Evolutionary conservation across 2,113 vertebrate genomes (phyloP).

Genomic region (Leucosticte australis): DNA sequence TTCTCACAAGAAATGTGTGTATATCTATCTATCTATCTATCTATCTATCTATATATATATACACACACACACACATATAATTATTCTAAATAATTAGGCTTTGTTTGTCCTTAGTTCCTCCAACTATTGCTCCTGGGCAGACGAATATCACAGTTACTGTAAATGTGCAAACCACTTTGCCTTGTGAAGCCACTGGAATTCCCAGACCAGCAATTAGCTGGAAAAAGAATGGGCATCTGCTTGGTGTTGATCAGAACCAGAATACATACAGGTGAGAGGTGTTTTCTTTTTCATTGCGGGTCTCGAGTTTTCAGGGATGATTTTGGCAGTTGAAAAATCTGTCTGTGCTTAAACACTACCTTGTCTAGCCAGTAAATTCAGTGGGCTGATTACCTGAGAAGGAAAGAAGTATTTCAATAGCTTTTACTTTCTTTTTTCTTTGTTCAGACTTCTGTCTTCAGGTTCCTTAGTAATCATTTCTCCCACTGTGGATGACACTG

Average conservation of each 20-base stretch:
- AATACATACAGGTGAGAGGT: slow-evolving; percentile 89
- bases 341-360: neutral
- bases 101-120: slow-evolving; percentile 79
- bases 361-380: neutral
- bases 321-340: neutral
- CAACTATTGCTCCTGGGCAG: slow-evolving; percentile 78
- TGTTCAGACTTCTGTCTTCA: slow-evolving; percentile 87
- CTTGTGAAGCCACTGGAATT: slow-evolving; percentile 90
- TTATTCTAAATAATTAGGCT: neutral
- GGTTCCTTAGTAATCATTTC: slow-evolving; percentile 93
- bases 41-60: fast-evolving
- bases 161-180: slow-evolving; percentile 90
- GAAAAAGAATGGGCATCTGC: slow-evolving; percentile 83
- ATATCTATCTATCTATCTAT: no score
- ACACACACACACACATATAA: no score
- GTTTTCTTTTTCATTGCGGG: neutral
- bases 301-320: neutral
- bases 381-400: neutral
- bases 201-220: slow-evolving; percentile 87
- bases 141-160: slow-evolving; percentile 85
- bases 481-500: slow-evolving; percentile 91
- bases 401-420: neutral
- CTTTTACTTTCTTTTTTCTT: slow-evolving; percentile 19
- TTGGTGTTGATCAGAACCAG: slow-evolving; percentile 91
- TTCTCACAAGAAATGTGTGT: neutral